These are phyloP conservation scores for Dipodomys merriami DNA, from an alignment of 2,113 vertebrate species.

Conservation along the genomic window DNA sequence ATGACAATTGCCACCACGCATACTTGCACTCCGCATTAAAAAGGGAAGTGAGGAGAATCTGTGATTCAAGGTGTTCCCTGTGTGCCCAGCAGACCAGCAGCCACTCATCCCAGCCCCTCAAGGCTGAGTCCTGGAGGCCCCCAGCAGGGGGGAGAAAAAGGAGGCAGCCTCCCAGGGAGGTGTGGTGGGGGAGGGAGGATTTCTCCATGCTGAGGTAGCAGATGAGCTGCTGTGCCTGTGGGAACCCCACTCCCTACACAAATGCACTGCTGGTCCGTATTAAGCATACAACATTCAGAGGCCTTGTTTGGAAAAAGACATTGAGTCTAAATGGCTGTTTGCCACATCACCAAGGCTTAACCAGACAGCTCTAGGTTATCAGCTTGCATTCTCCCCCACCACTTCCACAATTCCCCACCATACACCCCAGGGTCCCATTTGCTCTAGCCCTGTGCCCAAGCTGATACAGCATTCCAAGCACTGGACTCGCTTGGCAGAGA, in stretches of 20 bases:
- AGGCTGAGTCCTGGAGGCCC: conserved; percentile 15
- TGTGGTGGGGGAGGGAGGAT: not conserved
- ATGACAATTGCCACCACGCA: not conserved
- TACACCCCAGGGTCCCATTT: conserved; percentile 21
- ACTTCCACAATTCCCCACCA: not conserved
- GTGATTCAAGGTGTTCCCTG: not conserved
- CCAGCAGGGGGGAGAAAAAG: not conserved
- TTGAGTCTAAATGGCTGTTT: conserved; percentile 70
- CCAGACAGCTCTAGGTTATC: conserved; percentile 56
- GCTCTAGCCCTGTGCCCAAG: not conserved
- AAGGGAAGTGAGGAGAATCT: conserved; percentile 16
- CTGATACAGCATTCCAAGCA: conserved; percentile 24
- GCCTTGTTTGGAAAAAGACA: conserved; percentile 67
- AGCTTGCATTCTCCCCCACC: not conserved
- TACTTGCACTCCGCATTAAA: not conserved
- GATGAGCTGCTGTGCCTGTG: conserved; percentile 49
- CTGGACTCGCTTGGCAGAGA: conserved; percentile 55
- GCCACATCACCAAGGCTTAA: conserved; percentile 44
- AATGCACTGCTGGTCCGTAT: conserved; percentile 59
- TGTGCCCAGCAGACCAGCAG: conserved; percentile 59
- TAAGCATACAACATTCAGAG: conserved; percentile 56
- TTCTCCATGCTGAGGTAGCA: conserved; percentile 39
- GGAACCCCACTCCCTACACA: conserved; percentile 55
- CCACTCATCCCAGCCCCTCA: conserved; percentile 16
- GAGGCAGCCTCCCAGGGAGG: conserved; percentile 43